Conservation (phyloP, 2,888 invertebrate species). For the Leucophora obtusa region DNA sequence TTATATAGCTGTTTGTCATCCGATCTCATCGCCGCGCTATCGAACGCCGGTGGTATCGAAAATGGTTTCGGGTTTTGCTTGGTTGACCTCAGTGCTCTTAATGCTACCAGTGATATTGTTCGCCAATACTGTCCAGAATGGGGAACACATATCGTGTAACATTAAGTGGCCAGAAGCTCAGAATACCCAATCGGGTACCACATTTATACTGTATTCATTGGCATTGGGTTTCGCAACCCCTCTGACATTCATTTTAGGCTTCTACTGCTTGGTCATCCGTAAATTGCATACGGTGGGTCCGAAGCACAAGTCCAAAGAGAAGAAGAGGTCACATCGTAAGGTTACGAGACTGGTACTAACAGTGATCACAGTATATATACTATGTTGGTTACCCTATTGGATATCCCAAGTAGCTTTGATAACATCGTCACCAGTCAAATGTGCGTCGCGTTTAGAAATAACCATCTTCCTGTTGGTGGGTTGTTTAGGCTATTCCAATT, state of each 20-base stretch:
- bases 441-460: slow-evolving; percentile 86
- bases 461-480: slow-evolving; percentile 92
- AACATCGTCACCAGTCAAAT: slow-evolving; percentile 84
- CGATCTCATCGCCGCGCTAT: slow-evolving; percentile 91
- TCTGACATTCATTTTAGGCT: slow-evolving; percentile 89
- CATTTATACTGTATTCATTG: slow-evolving; percentile 94
- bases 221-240: slow-evolving; percentile 93
- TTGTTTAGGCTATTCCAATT: slow-evolving; percentile 88
- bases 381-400: slow-evolving; percentile 97
- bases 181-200: slow-evolving; percentile 84
- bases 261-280: slow-evolving; percentile 92
- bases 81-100: slow-evolving; percentile 90
- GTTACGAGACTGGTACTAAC: slow-evolving; percentile 95
- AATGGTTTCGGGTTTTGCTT: slow-evolving; percentile 90
- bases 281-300: slow-evolving; percentile 93
- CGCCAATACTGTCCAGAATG: slow-evolving; percentile 84
- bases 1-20: slow-evolving; percentile 95
- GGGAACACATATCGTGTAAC: slow-evolving; percentile 84
- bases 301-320: slow-evolving; percentile 93
- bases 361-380: slow-evolving; percentile 93
- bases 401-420: slow-evolving; percentile 91
- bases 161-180: slow-evolving; percentile 88
- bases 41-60: slow-evolving; percentile 92
- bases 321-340: slow-evolving; percentile 92
- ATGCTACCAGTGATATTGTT: slow-evolving; percentile 95